A percentile compares a stretch with the other conserved stretches of the same genome.
phyloP scores from a whole-genome alignment of 2,888 invertebrate species.

The Eucriotettix oculatus region DNA sequence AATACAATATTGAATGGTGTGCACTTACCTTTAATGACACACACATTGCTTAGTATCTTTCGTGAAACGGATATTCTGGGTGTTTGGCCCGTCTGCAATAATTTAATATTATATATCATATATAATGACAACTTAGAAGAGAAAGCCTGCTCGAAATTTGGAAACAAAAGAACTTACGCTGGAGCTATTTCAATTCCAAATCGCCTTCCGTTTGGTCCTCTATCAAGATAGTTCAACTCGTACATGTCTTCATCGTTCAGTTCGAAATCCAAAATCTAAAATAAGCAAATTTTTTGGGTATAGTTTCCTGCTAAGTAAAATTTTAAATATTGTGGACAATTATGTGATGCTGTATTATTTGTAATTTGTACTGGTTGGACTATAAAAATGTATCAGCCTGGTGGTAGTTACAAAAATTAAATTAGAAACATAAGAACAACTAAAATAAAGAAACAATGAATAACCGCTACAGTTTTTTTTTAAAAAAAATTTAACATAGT shows the following conservation, averaged over 20 bases:
- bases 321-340: neutral
- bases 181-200: slow-evolving; percentile 52
- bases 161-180: slow-evolving; percentile 30
- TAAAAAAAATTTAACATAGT: no score
- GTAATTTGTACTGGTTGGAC: no score
- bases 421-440: no score
- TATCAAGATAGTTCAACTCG: slow-evolving; percentile 42
- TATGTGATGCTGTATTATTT: no score
- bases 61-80: slow-evolving; percentile 49
- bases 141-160: neutral
- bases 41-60: no score
- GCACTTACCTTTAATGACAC: no score
- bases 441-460: no score
- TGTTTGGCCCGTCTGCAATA: slow-evolving; percentile 35
- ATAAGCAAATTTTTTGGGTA: neutral
- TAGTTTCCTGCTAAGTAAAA: neutral
- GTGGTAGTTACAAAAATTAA: no score
- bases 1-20: no score
- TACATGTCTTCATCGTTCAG: slow-evolving; percentile 43
- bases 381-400: no score
- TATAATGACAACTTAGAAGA: no score
- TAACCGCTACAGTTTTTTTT: no score
- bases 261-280: slow-evolving; percentile 46
- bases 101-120: neutral
- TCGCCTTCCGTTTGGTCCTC: slow-evolving; percentile 44